Conservation (phyloP, 1,140 invertebrate genomes). For the Camponotus floridanus region DNA sequence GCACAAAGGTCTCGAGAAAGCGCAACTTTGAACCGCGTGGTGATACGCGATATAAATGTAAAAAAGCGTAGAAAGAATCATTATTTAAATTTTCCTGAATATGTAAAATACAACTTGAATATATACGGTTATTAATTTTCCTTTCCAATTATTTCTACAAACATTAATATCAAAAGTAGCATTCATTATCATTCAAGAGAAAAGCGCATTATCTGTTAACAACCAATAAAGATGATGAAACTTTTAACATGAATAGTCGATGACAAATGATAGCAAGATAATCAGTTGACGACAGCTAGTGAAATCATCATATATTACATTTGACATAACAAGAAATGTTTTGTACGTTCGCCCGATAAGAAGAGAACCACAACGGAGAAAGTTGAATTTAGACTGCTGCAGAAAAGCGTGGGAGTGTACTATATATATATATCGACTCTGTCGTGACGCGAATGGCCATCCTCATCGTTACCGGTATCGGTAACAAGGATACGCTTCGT, state of each 20-base stretch:
- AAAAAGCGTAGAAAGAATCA: not conserved
- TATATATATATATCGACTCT: constrained; percentile 41
- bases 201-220: not conserved
- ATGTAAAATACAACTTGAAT: not conserved
- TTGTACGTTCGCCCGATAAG: constrained; percentile 7
- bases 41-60: constrained; percentile 2
- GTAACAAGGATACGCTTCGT: constrained; percentile 74
- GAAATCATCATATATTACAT: constrained; percentile 11
- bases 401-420: constrained; percentile 73
- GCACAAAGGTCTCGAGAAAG: constrained; percentile 14
- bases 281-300: not conserved
- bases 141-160: not conserved
- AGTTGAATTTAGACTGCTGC: constrained; percentile 42
- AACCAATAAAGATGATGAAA: not conserved
- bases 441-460: constrained; percentile 67
- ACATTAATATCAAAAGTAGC: not conserved
- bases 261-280: not conserved
- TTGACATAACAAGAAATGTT: constrained; percentile 10
- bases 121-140: not conserved
- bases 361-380: constrained; percentile 40
- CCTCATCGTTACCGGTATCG: constrained; percentile 76
- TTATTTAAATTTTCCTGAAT: constrained; percentile 3
- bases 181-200: not conserved
- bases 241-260: not conserved
- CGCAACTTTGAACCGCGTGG: not conserved